phyloP scores from a whole-genome alignment of 2,888 invertebrate species.

The Acholoe squamosa region DNA sequence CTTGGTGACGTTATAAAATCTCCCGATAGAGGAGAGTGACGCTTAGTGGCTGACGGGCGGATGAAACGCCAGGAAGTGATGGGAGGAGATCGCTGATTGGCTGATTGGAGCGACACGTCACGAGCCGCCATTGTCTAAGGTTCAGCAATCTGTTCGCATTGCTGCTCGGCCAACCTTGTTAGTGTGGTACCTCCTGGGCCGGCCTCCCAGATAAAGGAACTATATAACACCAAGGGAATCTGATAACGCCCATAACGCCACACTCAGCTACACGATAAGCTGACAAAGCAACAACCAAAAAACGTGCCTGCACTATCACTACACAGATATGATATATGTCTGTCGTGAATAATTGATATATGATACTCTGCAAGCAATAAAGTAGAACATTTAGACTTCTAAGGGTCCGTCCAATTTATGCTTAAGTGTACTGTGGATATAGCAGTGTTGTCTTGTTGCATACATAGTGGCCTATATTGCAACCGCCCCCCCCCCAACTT shows the following conservation, averaged over 20 bases:
- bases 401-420: too few species aligned
- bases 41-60: neutral
- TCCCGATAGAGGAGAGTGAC: neutral
- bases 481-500: too few species aligned
- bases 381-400: too few species aligned
- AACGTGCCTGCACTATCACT: neutral
- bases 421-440: too few species aligned
- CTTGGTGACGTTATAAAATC: neutral
- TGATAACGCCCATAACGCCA: neutral
- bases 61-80: neutral
- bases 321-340: neutral
- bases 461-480: too few species aligned
- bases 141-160: neutral
- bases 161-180: neutral
- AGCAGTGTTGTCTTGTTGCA: too few species aligned
- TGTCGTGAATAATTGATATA: neutral
- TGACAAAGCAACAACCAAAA: neutral
- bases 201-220: neutral
- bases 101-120: neutral
- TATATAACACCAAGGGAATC: neutral
- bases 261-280: neutral
- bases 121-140: neutral
- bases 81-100: constrained; percentile 5
- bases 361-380: too few species aligned
- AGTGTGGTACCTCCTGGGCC: neutral